A percentile compares a stretch with the other conserved stretches of the same genome.
Evolutionary conservation across 2,888 invertebrate genomes (phyloP).

Genomic region (Hedychridium roseum): DNA sequence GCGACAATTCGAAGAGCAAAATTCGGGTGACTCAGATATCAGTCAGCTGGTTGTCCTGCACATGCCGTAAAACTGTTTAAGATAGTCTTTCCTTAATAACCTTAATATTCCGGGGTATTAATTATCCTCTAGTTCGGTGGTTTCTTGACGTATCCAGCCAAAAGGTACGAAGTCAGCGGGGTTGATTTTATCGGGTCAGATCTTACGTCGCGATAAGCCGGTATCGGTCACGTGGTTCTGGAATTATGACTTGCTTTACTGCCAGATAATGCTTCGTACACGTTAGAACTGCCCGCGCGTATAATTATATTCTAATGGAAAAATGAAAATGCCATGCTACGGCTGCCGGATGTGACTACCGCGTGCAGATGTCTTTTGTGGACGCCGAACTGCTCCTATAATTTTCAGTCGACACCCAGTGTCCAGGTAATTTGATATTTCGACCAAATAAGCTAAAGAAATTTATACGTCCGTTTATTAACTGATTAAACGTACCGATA

Average conservation of each 20-base stretch:
- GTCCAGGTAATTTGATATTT: too few species aligned
- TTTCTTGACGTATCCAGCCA: constrained; percentile 12
- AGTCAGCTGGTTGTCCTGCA: too few species aligned
- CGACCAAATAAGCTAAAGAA: too few species aligned
- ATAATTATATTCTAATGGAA: constrained; percentile 43
- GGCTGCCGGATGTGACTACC: constrained; percentile 31
- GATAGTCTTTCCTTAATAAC: constrained; percentile 11
- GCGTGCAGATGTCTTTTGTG: too few species aligned
- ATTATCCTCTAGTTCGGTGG: constrained; percentile 23
- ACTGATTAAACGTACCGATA: too few species aligned
- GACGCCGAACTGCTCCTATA: too few species aligned
- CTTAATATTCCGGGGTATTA: constrained; percentile 16
- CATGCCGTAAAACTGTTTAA: too few species aligned
- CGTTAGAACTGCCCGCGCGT: constrained; percentile 17
- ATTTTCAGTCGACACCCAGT: too few species aligned
- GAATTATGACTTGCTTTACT: constrained; percentile 47
- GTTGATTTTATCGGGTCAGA: constrained; percentile 34
- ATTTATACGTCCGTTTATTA: too few species aligned
- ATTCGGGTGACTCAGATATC: too few species aligned
- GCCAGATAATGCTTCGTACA: constrained; percentile 32
- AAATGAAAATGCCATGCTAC: constrained; percentile 37
- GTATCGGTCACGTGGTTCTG: constrained; percentile 44
- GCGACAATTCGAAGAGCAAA: too few species aligned
- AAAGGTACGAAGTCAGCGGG: constrained; percentile 14
- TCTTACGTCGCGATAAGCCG: constrained; percentile 29